These are phyloP conservation scores for Actinopyga echinites DNA, from an alignment of 53 echinoderm and acorn worm genomes.

Conservation along the genomic window DNA sequence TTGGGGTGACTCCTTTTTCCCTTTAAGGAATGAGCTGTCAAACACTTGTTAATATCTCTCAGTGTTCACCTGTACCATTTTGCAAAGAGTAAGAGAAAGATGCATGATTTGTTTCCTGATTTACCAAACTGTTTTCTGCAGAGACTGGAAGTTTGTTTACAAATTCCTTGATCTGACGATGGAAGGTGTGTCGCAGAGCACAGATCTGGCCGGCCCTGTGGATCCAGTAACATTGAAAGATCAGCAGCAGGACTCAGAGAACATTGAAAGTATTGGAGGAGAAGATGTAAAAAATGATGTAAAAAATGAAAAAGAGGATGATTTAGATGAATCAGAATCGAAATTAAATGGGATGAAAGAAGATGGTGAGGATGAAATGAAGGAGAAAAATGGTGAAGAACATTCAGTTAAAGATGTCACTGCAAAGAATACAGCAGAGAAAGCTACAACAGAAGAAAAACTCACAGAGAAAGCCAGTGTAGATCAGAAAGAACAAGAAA, in stretches of 20 bases:
- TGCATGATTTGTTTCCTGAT: no score
- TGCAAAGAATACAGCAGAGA: no score
- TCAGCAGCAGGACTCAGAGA: background rate
- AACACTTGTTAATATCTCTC: no score
- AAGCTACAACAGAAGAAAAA: background rate
- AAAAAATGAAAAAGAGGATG: background rate
- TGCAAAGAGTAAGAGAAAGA: no score
- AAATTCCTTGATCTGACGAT: background rate
- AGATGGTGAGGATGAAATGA: background rate
- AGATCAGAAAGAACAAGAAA: background rate
- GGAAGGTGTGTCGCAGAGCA: background rate
- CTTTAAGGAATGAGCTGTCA: no score
- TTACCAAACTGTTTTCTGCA: no score
- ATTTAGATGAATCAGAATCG: background rate
- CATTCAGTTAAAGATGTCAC: background rate
- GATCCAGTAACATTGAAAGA: slow-evolving; percentile 11
- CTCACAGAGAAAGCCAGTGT: background rate
- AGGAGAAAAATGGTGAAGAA: background rate
- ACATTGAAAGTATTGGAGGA: no score
- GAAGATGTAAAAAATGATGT: no score
- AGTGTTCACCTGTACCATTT: no score
- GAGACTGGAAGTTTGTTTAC: no score
- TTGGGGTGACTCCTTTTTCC: no score
- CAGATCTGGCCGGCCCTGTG: background rate
- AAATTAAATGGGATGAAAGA: background rate